Percentiles rank a stretch among this genome's conserved stretches.
Evolutionary conservation across 2,888 invertebrate genomes (phyloP).

Genomic region (Macaria notata): DNA sequence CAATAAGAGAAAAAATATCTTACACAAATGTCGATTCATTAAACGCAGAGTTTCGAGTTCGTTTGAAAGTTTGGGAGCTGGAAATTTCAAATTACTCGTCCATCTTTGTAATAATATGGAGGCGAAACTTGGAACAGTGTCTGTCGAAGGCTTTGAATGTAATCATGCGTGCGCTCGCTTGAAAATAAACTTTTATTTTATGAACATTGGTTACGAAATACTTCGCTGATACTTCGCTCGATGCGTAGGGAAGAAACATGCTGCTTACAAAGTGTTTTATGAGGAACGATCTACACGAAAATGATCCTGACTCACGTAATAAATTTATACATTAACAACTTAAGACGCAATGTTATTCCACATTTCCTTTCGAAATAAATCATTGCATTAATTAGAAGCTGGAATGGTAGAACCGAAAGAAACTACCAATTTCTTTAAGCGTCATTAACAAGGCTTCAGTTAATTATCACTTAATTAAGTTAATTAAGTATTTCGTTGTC

Average conservation of each 20-base stretch:
- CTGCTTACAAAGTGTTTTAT: constrained; percentile 31
- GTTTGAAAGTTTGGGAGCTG: constrained; percentile 47
- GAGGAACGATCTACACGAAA: constrained; percentile 17
- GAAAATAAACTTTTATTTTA: constrained; percentile 34
- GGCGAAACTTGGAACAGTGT: constrained; percentile 32
- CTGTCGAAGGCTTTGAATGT: constrained; percentile 33
- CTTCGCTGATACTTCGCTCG: constrained; percentile 23
- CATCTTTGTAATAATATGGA: constrained; percentile 44
- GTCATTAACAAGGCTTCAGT: constrained; percentile 41
- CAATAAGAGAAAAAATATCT: constrained; percentile 39
- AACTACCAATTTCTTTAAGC: constrained; percentile 35
- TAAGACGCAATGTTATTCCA: constrained; percentile 9
- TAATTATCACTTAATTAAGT: constrained; percentile 46
- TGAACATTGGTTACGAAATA: constrained; percentile 32
- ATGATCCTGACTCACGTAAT: constrained; percentile 8
- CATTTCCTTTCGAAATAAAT: constrained; percentile 25
- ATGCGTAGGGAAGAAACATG: constrained; percentile 19
- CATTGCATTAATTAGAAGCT: constrained; percentile 34
- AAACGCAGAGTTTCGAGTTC: constrained; percentile 45
- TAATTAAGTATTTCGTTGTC: constrained; percentile 40
- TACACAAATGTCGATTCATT: constrained; percentile 53
- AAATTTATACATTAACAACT: constrained; percentile 16
- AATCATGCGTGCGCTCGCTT: constrained; percentile 38
- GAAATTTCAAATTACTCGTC: constrained; percentile 44
- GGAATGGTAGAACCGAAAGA: constrained; percentile 24